Evolutionary conservation across 2,888 invertebrate species (phyloP).

Genomic region (Tridacna crocea): DNA sequence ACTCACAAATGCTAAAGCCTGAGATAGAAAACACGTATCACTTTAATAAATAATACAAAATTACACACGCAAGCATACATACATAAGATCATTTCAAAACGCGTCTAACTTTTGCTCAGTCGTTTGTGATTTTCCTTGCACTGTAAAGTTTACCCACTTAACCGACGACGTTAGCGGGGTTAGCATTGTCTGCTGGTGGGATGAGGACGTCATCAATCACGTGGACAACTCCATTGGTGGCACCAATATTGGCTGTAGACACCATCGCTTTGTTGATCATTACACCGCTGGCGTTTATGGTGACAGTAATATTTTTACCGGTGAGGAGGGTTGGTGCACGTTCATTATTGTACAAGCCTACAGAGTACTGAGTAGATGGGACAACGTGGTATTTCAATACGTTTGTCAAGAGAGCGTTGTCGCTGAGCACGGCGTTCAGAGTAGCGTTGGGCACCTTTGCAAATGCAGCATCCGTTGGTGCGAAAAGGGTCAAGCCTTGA

Average conservation of each 20-base stretch:
- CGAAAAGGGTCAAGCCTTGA: constrained; percentile 55
- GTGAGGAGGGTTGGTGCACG: constrained; percentile 44
- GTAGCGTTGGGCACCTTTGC: constrained; percentile 25
- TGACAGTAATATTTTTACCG: constrained; percentile 25
- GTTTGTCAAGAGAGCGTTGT: constrained; percentile 31
- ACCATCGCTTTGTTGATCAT: constrained; percentile 41
- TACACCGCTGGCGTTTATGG: background rate
- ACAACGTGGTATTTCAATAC: constrained; percentile 66
- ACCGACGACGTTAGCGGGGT: background rate
- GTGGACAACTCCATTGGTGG: constrained; percentile 65
- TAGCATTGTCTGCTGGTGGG: constrained; percentile 37
- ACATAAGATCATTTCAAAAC: too few relatives aligned
- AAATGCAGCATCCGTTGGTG: constrained; percentile 64
- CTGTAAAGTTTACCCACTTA: background rate
- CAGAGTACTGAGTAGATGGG: constrained; percentile 58
- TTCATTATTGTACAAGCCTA: constrained; percentile 54
- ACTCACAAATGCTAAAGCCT: too few relatives aligned
- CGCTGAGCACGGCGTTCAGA: background rate
- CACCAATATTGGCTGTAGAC: constrained; percentile 44
- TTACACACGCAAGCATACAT: too few relatives aligned
- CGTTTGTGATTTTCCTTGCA: too few relatives aligned
- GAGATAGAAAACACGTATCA: too few relatives aligned
- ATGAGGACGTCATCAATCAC: constrained; percentile 65
- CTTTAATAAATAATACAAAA: too few relatives aligned
- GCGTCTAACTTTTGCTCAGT: too few relatives aligned